Conservation (phyloP, 2,797 vertebrate genomes). For the Carapus acus region DNA sequence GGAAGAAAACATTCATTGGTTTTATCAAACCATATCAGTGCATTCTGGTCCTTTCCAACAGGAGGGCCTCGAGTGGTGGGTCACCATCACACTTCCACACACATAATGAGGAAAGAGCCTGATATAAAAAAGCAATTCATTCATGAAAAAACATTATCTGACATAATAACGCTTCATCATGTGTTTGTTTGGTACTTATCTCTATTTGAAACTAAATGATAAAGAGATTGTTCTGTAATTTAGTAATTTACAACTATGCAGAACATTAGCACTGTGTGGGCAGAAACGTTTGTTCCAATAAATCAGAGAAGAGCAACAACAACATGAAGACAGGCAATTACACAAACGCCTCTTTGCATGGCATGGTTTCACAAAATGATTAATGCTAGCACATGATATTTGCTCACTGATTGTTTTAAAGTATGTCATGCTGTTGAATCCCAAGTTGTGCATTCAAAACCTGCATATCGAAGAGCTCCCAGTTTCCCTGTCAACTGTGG, state of each 20-base stretch:
- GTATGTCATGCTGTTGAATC: conserved; percentile 6
- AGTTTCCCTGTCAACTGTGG: conserved; percentile 5
- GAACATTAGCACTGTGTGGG: conserved; percentile 6
- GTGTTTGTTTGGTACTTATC: conserved; percentile 38
- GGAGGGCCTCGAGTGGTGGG: conserved; percentile 38
- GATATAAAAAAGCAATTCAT: conserved; percentile 50
- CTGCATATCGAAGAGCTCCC: conserved; percentile 4
- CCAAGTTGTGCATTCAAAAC: neutral
- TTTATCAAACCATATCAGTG: conserved; percentile 43
- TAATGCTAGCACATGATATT: conserved; percentile 1
- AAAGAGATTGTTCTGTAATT: conserved; percentile 9
- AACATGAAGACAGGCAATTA: conserved; percentile 4
- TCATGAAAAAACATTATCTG: conserved; percentile 51
- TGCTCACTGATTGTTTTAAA: conserved; percentile 3
- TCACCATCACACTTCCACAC: too few relatives aligned
- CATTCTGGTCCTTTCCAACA: conserved; percentile 43
- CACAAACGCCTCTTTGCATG: conserved; percentile 4
- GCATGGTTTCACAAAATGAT: neutral
- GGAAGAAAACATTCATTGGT: conserved; percentile 37
- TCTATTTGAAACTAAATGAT: conserved; percentile 26
- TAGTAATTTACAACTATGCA: conserved; percentile 3
- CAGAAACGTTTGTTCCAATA: neutral
- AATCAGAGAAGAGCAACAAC: neutral
- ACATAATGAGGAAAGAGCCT: conserved; percentile 52
- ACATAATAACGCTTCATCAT: too few relatives aligned